Percentiles rank a stretch among this genome's conserved stretches.
Conservation (phyloP, 2,113 vertebrate species). For the Smithornis capensis region DNA sequence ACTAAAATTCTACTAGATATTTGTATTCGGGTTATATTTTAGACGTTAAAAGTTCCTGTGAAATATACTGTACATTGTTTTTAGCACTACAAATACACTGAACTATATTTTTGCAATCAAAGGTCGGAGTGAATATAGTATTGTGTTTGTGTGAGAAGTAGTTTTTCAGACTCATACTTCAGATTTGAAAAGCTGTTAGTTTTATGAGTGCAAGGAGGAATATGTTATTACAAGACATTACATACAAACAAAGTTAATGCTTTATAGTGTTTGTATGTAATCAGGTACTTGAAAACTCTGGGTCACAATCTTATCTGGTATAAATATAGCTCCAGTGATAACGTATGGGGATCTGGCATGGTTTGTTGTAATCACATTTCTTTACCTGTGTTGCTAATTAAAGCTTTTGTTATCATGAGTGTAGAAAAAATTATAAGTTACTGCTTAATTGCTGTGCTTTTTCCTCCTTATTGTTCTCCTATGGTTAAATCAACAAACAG, state of each 20-base stretch:
- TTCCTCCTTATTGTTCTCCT: neutral
- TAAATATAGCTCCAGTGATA: slow-evolving; percentile 59
- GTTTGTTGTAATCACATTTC: slow-evolving; percentile 41
- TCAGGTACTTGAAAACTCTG: slow-evolving; percentile 33
- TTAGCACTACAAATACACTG: neutral
- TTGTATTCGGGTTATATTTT: neutral
- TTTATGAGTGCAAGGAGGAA: neutral
- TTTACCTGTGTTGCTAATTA: slow-evolving; percentile 61
- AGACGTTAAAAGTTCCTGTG: neutral
- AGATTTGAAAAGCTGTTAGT: neutral
- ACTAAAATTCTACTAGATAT: neutral
- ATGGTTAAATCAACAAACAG: neutral
- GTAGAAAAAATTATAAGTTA: slow-evolving; percentile 17
- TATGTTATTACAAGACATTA: neutral
- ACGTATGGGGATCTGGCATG: slow-evolving; percentile 11
- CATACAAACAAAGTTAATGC: neutral
- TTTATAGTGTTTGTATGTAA: slow-evolving; percentile 25
- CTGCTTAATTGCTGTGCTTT: neutral
- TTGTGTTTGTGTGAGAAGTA: neutral
- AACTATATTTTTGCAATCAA: neutral
- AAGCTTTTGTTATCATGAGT: slow-evolving; percentile 35
- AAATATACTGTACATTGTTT: neutral
- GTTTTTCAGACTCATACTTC: neutral
- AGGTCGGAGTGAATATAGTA: neutral
- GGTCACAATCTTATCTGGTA: slow-evolving; percentile 31